Evolutionary conservation across 2,113 vertebrate genomes (phyloP).

Genomic region (Hippocampus zosterae): DNA sequence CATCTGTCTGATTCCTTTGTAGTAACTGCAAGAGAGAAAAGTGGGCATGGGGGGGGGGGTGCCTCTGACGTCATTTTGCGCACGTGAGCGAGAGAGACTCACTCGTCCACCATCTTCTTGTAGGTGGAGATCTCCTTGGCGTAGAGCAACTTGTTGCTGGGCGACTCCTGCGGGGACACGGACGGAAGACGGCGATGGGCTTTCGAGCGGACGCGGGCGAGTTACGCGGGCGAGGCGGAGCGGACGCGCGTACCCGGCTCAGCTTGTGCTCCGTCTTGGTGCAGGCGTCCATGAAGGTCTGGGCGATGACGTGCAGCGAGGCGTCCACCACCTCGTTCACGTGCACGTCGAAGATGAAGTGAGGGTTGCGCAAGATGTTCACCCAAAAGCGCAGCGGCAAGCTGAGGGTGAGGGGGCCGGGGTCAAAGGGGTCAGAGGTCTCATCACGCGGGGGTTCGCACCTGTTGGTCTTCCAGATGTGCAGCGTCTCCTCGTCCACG

Average conservation of each 20-base stretch:
- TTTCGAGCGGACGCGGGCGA: background rate
- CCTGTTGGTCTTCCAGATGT: conserved; percentile 99
- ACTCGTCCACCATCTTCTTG: conserved; percentile 99
- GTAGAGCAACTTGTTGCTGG: conserved; percentile 96
- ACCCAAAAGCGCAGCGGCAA: conserved; percentile 93
- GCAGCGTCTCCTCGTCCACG: conserved; percentile 92
- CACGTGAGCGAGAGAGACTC: conserved; percentile 60
- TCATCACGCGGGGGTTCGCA: background rate
- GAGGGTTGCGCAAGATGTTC: conserved; percentile 95
- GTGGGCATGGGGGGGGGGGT: background rate
- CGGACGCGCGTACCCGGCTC: conserved; percentile 78
- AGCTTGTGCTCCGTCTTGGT: conserved; percentile 97
- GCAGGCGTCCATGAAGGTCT: conserved; percentile 99
- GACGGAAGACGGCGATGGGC: background rate
- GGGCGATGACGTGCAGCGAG: conserved; percentile 92
- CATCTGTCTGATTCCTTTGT: conserved; percentile 92
- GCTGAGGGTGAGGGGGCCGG: conserved; percentile 54
- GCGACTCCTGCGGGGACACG: conserved; percentile 80
- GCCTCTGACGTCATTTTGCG: background rate
- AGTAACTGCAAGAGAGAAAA: conserved; percentile 74
- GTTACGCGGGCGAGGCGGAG: background rate
- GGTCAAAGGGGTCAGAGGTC: no score
- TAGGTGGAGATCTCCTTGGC: conserved; percentile 97
- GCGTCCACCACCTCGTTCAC: conserved; percentile 93
- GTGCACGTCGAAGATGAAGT: conserved; percentile 93